phyloP scores from a whole-genome alignment of 64 coral and sea anemone species.

The Hydrozoanthus tunicans region DNA sequence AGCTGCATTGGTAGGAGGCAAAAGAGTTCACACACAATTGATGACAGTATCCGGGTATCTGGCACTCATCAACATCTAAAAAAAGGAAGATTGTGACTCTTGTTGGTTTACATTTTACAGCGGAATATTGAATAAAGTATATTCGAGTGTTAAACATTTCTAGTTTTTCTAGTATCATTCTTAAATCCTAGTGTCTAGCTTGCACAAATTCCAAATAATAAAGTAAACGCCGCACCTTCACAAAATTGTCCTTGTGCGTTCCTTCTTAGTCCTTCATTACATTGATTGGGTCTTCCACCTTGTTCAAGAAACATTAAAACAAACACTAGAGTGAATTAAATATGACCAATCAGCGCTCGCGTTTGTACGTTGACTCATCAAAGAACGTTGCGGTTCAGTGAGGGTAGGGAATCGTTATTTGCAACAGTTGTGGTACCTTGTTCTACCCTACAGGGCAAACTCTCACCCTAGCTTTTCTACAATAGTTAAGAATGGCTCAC shows the following conservation, averaged over 20 bases:
- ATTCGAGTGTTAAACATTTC: neutral
- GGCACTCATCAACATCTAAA: conserved; percentile 43
- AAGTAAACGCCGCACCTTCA: neutral
- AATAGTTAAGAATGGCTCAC: no score
- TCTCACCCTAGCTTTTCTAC: no score
- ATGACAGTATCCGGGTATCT: conserved; percentile 35
- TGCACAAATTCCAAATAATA: neutral
- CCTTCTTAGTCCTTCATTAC: conserved; percentile 14
- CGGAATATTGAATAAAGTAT: neutral
- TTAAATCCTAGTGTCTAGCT: neutral
- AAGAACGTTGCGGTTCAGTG: no score
- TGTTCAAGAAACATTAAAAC: neutral
- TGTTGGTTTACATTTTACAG: neutral
- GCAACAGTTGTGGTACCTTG: no score
- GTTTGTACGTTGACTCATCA: no score
- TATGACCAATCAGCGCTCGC: neutral
- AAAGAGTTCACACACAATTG: conserved; percentile 50
- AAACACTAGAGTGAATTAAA: neutral
- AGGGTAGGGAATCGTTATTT: no score
- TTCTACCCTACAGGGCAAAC: no score
- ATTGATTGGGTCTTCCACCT: conserved; percentile 46
- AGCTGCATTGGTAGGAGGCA: conserved; percentile 27
- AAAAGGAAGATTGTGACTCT: neutral
- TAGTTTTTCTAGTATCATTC: neutral
- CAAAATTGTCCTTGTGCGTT: conserved; percentile 26